Base-by-base conservation (phyloP, 2,888 invertebrate species). In the Cerceris ruficornis region DNA sequence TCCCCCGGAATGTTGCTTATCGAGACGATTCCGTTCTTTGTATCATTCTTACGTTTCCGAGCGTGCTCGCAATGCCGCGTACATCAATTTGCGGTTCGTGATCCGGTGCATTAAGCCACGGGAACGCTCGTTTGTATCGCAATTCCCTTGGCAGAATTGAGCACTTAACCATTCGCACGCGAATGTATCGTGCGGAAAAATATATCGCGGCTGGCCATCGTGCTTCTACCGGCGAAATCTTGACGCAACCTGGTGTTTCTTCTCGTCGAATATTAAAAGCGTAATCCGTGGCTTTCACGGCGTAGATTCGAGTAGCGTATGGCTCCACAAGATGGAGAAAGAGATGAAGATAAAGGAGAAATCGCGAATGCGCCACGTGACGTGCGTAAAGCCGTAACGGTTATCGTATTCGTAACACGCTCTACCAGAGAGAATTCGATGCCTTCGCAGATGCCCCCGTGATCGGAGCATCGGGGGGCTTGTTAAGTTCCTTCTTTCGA, bases 161-260 rank as follows among this genome's bases (percentile, higher is more conserved):
- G 65, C 81, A 70, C 80, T 81, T 80, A 76, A 61, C 79, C 81
- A 68, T 54, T 64, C 65, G 68, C 79, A 70, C 62, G 75, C 68
- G 70, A 81, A 74, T 73, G 64, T 46, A 70, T 58, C 76, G 74
- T n/a, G 65, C 52, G 80, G 80, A 76, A 73, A 81, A 69, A 69
- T 73, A 80, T 69, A 72, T 80, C 66, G 70, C 69, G 71, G 66
- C 60, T 75, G 49, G 17, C 52, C 70, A 75, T 55, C 54, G 60
- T 69, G 15, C 50, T 61, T 43, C 55, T 58, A 13, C 52, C 60
- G 70, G 74, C 69, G 67, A 65, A 73, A 81, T 81, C 72, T 72
- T 52, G 15, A 8, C 55, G 66, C 69, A 61, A 74, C 64, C 43
- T 50, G 62, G 13, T 69, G 69, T 67, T 57, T 59, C 68, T 43